Evolutionary conservation across 2,797 vertebrate genomes (phyloP), one percentile per base, ranked within the genome.

Genomic region (Benthosema pterotum): DNA sequence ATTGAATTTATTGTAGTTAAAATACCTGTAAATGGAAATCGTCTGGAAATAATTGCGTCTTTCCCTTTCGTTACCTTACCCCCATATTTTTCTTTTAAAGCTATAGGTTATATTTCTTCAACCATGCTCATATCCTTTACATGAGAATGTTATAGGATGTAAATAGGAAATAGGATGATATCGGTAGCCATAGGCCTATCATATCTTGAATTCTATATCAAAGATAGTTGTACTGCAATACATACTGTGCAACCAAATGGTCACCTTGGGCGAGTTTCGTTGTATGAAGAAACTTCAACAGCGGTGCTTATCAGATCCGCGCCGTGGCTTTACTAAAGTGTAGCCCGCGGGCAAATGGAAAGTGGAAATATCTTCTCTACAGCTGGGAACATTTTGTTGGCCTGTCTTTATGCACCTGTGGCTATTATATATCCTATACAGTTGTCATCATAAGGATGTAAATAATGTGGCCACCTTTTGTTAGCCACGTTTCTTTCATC

Each of bases 321-420:
- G 56, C 79, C 65, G 77, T 15, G 68, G 46, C 50, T 68, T 28
- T 52, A 32, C 32, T 9, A 16, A 67, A 63, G 71, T 64, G 55
- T 6, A 46, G 76, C 80, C 67, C 69, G 74, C 53, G 82, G 77
- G 66, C 57, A 51, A 67, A 52, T 11, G 57, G 42, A 61, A 38
- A 64, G 74, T 61, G 73, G 63, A 19, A 68, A 65, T 12, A 15
- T 14, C 17, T 18, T 1, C 52, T 38, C 32, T 38, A 11, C 6
- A 19, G 4, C 43, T 48, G 51, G 12, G 16, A 42, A 42, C 22
- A 9, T 14, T 2, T 53, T 53, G 32, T 43, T 12, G 7, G 8
- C 28, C 4, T 47, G 18, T 9, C 12, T 52, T 28, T 72, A 13
- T 11, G 48, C 42, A 28, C 56, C 55, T 46, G 57, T 13, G 15